These are phyloP conservation scores for Eulemur mongoz DNA, from an alignment of 2,797 vertebrate species.

Conservation along the genomic window DNA sequence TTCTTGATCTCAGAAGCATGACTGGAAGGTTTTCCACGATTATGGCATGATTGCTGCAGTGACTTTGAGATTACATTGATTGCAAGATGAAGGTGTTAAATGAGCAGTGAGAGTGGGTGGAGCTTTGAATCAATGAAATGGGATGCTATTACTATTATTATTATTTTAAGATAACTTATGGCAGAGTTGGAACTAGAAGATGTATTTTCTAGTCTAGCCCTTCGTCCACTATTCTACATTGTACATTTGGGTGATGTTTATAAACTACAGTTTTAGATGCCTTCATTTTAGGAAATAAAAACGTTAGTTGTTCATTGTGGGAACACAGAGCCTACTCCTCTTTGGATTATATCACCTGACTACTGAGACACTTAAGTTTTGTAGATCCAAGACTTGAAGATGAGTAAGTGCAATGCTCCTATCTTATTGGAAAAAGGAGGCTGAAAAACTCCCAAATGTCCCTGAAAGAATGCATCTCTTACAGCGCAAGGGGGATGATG, in stretches of 20 bases:
- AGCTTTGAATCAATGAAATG: neutral
- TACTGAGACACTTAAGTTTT: neutral
- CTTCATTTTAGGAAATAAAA: neutral
- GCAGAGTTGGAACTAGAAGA: neutral
- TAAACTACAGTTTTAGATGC: neutral
- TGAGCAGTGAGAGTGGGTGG: neutral
- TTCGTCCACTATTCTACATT: neutral
- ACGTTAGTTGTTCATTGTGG: neutral
- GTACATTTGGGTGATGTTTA: neutral
- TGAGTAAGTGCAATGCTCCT: neutral
- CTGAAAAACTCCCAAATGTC: neutral
- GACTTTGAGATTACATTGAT: neutral
- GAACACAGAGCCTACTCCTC: neutral
- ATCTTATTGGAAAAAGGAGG: neutral
- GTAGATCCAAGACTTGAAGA: neutral
- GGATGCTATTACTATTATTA: neutral
- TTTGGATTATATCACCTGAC: neutral
- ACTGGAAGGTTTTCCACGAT: neutral
- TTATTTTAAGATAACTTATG: neutral
- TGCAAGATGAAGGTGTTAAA: neutral
- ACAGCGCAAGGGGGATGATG: too few species aligned
- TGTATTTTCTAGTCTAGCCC: neutral
- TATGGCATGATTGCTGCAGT: neutral
- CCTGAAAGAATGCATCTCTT: neutral
- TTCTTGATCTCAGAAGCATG: neutral